Base-by-base conservation (phyloP, 2,113 vertebrate species). In the Syngnathoides biaculeatus region DNA sequence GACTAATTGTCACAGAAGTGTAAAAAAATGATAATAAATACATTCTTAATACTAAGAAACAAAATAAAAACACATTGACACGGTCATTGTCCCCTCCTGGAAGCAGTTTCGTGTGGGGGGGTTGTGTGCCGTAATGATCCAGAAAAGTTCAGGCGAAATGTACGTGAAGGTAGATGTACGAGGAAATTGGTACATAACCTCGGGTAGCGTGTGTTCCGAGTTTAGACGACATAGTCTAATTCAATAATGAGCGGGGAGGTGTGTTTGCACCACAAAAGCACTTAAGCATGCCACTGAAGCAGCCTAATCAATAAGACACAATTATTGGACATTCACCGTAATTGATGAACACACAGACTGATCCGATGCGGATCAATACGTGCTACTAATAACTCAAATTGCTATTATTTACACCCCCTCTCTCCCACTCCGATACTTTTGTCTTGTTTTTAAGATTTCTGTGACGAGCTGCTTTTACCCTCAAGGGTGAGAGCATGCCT, bases 251-350 rank as follows among this genome's bases (percentile, higher is more conserved):
- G 17, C 7, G 15, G n/a, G 19, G 9, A n/a, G 17, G 59, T 40
- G 12, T 61, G 58, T 61, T 61, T 40, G 20, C 58, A 24, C 39
- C 13, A 26, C 59, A 26, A 24, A 24, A n/a, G n/a, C 59, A 9
- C 17, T 35, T 58, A 20, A 42, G 19, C 38, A 14, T 65, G 55
- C 42, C 66, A 64, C 71, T 52, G 19, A 87, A 78, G 71, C 71
- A 52, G 61, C 62, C 10, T 45, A 78, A 88, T 89, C 84, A 79
- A 88, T 89, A 76, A 19, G 66, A 45, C 35, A 80, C 84, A 82
- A 79, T 85, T 84, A 78, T 79, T 86, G 79, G 80, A 71, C 82
- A 75, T 43, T 39, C 66, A 66, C 69, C 73, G 72, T 81, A 87
- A 87, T 75, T 86, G 84, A 81, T 85, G 73, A 88, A 77, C 77